Conservation (phyloP, 2,113 vertebrate species). For the Rousettus leschenaultii region DNA sequence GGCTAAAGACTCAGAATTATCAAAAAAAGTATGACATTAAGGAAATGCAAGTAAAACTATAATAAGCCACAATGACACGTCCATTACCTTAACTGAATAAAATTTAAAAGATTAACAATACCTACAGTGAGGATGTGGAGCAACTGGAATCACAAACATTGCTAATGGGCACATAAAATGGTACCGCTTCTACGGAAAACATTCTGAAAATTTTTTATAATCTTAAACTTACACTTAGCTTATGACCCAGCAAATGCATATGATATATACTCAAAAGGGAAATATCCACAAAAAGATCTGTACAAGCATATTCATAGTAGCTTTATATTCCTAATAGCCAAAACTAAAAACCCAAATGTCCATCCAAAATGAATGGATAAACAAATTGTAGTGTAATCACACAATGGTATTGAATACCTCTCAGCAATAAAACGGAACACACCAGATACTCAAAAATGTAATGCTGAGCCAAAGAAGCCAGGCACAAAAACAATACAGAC, state of each 20-base stretch:
- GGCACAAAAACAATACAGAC: neutral
- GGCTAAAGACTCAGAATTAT: neutral
- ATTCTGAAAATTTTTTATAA: neutral
- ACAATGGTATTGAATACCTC: neutral
- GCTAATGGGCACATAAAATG: neutral
- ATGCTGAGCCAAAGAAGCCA: neutral
- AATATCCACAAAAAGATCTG: neutral
- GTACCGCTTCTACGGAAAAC: neutral
- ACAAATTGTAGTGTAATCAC: neutral
- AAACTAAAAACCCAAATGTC: neutral
- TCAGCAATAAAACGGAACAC: neutral
- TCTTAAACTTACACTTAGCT: neutral
- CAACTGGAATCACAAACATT: neutral
- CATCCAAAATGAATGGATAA: neutral
- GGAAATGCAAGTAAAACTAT: neutral
- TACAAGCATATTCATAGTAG: neutral
- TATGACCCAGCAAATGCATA: neutral
- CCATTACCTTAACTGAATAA: neutral
- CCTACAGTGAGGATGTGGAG: neutral
- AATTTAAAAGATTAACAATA: neutral
- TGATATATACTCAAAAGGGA: neutral
- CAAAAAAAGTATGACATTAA: neutral
- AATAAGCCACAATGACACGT: neutral
- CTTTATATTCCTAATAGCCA: neutral
- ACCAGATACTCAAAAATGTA: neutral